phyloP scores from a whole-genome alignment of 2,113 vertebrate species.

The Notarius quadriscutis region DNA sequence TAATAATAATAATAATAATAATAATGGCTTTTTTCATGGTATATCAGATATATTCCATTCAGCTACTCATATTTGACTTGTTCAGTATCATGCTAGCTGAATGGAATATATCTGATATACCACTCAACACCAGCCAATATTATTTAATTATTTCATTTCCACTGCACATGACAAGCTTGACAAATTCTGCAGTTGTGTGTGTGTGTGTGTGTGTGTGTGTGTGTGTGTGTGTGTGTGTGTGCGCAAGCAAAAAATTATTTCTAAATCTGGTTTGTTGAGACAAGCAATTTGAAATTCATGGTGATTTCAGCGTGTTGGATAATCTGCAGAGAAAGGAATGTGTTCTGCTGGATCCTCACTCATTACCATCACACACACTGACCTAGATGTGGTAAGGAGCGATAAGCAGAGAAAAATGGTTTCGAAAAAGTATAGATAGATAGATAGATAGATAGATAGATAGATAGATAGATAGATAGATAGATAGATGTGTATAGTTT shows the following conservation, averaged over 20 bases:
- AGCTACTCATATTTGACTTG: too few species aligned
- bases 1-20: too few species aligned
- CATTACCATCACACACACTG: not conserved
- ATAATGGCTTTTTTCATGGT: too few species aligned
- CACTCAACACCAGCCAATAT: too few species aligned
- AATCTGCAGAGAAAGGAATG: not conserved
- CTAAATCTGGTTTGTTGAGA: not conserved
- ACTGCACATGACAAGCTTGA: not conserved
- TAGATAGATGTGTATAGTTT: not conserved
- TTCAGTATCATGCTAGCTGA: too few species aligned
- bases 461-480: not conserved
- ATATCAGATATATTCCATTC: too few species aligned
- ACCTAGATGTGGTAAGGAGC: not conserved
- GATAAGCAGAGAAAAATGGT: not conserved
- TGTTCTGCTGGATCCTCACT: not conserved
- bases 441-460: not conserved
- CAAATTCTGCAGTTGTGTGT: not conserved
- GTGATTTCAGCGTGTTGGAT: not conserved
- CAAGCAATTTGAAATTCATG: not conserved
- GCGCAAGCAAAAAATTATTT: not conserved
- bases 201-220: not conserved
- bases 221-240: not conserved
- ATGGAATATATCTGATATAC: too few species aligned
- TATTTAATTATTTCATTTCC: not conserved
- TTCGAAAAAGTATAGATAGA: not conserved